Evolutionary conservation across 2,797 vertebrate species (phyloP).

Genomic region (Tenualosa thibaudeaui): DNA sequence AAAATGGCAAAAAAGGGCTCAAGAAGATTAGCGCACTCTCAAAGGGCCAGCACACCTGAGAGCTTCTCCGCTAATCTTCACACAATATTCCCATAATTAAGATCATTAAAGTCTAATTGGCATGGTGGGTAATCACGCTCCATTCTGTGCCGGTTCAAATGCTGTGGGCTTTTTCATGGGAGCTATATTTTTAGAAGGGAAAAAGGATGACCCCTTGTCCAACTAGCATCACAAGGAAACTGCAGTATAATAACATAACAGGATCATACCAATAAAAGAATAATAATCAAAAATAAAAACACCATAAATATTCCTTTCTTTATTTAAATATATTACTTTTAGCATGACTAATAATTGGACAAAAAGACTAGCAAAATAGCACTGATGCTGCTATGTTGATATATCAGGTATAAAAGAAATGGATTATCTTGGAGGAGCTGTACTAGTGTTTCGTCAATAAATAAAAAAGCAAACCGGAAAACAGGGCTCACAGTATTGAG

Average conservation of each 20-base stretch:
- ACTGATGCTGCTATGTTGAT: neutral
- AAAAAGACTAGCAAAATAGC: neutral
- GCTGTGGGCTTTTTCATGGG: neutral
- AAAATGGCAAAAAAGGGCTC: conserved; percentile 17
- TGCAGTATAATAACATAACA: neutral
- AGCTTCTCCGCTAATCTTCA: conserved; percentile 37
- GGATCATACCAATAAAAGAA: neutral
- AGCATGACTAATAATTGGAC: neutral
- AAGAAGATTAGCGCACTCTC: conserved; percentile 35
- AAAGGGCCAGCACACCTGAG: conserved; percentile 37
- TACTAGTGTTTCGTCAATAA: neutral
- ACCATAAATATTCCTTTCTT: neutral
- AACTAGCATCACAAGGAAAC: neutral
- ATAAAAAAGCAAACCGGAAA: too few relatives aligned
- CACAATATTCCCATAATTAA: conserved; percentile 44
- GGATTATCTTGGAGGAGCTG: neutral
- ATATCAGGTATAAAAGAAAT: neutral
- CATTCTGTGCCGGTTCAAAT: conserved; percentile 2
- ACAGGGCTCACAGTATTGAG: too few relatives aligned
- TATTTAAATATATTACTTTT: neutral
- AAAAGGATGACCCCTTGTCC: neutral
- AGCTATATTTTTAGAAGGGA: neutral
- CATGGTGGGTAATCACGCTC: conserved; percentile 32
- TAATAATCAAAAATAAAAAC: neutral
- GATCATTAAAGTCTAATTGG: conserved; percentile 37